Evolutionary conservation across 2,888 invertebrate genomes (phyloP), one percentile per base, ranked within the genome.

Genomic region (Noctua fimbriata): DNA sequence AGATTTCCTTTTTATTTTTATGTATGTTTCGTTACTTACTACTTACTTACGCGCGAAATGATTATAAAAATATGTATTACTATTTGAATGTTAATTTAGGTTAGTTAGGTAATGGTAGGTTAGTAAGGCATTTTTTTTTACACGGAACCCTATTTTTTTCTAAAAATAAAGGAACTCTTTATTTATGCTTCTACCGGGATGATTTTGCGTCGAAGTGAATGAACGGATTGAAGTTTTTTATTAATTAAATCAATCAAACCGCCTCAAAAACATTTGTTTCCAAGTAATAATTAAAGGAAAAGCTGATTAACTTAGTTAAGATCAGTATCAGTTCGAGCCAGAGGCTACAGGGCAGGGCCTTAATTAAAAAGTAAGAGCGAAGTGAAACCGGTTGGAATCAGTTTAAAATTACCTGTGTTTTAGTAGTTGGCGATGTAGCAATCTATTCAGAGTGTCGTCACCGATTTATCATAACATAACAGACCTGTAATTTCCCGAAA

Each of bases 331-430:
- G 44, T 28, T 36, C 32, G 14, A 14, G 32, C 41, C 14, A 55
- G 24, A 10, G 2, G 49, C 16, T 28, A 18, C 49, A 44, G 67
- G 67, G 55, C 18, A 52, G 9, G n/a, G 32, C 4, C 36, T 73
- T 82, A 73, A 73, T 82, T 73, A 70, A 82, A 81, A 77, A 55
- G n/a, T 47, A 49, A 49, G 21, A 32, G 14, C 21, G 14, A 49
- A 28, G 49, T 49, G 65, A 65, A 52, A 52, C 24, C 14, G 7
- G 36, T 55, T 65, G 7, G 49, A 66, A 28, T 47, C 49, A 28
- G 49, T 49, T 63, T 49, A 44, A 76, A 76, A 49, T 41, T 18
- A 63, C 18, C 41, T 18, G 28, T 47, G 58, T 60, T 75, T 63
- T 49, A 73, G 18, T 52, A 58, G 18, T 9, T 69, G 21, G 5